Conservation (phyloP, 2,888 invertebrate genomes). For the Empis stercorea region DNA sequence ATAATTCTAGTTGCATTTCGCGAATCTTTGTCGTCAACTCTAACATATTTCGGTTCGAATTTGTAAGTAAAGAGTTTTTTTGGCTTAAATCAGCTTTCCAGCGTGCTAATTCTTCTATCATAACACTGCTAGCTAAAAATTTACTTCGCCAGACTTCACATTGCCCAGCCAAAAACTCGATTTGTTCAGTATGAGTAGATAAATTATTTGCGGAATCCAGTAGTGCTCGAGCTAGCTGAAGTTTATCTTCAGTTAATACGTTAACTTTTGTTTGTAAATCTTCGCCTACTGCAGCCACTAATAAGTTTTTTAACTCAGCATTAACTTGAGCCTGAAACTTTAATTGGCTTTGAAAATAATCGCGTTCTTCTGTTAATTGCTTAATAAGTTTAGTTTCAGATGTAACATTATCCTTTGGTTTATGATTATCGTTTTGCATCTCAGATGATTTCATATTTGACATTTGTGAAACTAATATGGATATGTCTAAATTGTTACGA, state of each 20-base stretch:
- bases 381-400: conserved; percentile 40
- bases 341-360: conserved; percentile 62
- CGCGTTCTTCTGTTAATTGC: conserved; percentile 52
- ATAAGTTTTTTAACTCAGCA: conserved; percentile 77
- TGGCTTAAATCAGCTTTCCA: conserved; percentile 71
- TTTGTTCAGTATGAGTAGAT: conserved; percentile 80
- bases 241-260: conserved; percentile 81
- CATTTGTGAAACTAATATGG: conserved; percentile 56
- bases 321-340: conserved; percentile 84
- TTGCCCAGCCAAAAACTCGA: conserved; percentile 84
- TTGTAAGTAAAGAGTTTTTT: conserved; percentile 31
- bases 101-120: conserved; percentile 82
- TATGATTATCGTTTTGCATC: conserved; percentile 38
- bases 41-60: conserved; percentile 29
- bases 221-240: conserved; percentile 73
- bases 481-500: conserved; percentile 50
- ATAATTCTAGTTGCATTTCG: conserved; percentile 31
- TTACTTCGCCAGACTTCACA: conserved; percentile 96
- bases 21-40: conserved; percentile 33
- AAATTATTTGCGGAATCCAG: conserved; percentile 75
- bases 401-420: conserved; percentile 11
- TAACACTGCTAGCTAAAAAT: conserved; percentile 86
- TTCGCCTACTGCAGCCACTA: conserved; percentile 91
- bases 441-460: conserved; percentile 53
- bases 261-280: conserved; percentile 84